Evolutionary conservation across 2,113 vertebrate species (phyloP), one percentile per base, ranked within the genome.

Genomic region (Aphelocoma coerulescens): DNA sequence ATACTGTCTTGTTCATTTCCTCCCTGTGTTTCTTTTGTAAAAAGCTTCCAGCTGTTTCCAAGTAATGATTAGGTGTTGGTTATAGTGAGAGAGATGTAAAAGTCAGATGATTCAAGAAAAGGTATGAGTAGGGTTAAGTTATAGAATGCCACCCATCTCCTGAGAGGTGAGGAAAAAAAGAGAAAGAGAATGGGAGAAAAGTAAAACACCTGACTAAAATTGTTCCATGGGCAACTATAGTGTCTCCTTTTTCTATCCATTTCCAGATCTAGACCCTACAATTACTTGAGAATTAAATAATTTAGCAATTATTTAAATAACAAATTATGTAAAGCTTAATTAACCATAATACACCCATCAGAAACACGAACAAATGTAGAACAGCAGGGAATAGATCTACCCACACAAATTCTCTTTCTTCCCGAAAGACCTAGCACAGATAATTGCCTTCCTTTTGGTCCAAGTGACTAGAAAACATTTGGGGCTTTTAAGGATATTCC

Each of bases 221-320:
- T 55, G 10, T 62, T 77, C 26, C 19, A 23, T n/a, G 9, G 20
- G 35, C 16, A 87, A 10, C 17, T 41, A 5, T 44, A 6, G 30
- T 54, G 5, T 62, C 57, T 69, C 51, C 62, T 84, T 86, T 82
- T 85, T 39, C 21, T 5, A 59, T 37, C 51, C 3, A 1, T 85
- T 95, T 89, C 35, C 35, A 74, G 46, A 82, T 87, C 23, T 74
- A 51, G 43, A 78, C 65, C 39, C 33, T 74, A 43, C 33, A 88
- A 88, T 78, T 85, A 78, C 37, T 59, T 88, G 59, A 82, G 26
- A 91, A 90, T 81, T 57, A 57, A 84, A 88, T 44, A 86, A 79
- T 91, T 78, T 51, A 89, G 23, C 32, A 89, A 89, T 87, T 96
- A 89, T 67, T 93, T 89, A 91, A 95, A 82, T 84, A 93, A 75